phyloP scores from a whole-genome alignment of 1,140 invertebrate species.

The Drosophila seguyi region DNA sequence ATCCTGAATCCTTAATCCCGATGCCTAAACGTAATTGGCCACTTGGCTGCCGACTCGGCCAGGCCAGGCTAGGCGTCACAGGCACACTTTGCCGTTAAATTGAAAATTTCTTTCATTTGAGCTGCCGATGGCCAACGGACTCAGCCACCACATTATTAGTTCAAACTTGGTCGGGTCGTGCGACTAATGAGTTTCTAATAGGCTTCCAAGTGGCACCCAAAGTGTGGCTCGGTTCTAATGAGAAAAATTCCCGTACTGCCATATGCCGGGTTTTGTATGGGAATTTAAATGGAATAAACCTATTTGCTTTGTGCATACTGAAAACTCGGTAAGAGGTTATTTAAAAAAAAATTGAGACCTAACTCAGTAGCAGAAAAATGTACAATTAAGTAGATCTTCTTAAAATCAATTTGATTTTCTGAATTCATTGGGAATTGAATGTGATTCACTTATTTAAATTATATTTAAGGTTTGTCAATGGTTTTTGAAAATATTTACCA shows the following conservation, averaged over 20 bases:
- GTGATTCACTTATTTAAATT: no score
- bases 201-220: slow-evolving; percentile 57
- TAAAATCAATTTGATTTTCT: neutral
- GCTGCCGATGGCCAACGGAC: slow-evolving; percentile 7
- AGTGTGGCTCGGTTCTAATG: slow-evolving; percentile 46
- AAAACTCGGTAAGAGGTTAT: neutral
- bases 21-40: slow-evolving; percentile 62
- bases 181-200: slow-evolving; percentile 81
- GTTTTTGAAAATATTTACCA: no score
- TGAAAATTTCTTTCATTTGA: slow-evolving; percentile 75
- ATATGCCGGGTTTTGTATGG: slow-evolving; percentile 23
- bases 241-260: slow-evolving; percentile 49
- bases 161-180: slow-evolving; percentile 60
- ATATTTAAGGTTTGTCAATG: no score
- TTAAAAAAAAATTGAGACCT: neutral
- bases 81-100: slow-evolving; percentile 61
- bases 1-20: slow-evolving; percentile 13
- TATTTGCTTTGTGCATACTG: neutral
- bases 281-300: neutral
- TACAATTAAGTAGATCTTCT: neutral
- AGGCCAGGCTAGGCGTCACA: slow-evolving; percentile 21
- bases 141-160: slow-evolving; percentile 73
- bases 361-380: neutral
- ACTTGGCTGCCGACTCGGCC: slow-evolving; percentile 43
- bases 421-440: no score